A percentile compares a stretch with the other conserved stretches of the same genome.
phyloP scores from a whole-genome alignment of 2,888 invertebrate genomes.

The Neocrepidodera transversa region DNA sequence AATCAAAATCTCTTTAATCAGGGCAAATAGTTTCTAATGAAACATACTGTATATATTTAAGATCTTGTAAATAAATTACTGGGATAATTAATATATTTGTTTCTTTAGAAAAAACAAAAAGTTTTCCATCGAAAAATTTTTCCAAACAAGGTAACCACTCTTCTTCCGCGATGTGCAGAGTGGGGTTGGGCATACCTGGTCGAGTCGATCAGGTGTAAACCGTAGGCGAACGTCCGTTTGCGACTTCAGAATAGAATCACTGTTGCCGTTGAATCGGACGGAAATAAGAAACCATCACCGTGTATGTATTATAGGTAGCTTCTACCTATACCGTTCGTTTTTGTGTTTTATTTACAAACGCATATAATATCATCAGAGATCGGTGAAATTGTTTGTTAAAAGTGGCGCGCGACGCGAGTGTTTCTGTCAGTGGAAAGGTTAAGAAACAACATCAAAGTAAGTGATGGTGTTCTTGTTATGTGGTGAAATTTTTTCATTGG shows the following conservation, averaged over 20 bases:
- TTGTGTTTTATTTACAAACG: not conserved
- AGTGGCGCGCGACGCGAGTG: constrained; percentile 9
- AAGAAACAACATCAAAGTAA: constrained; percentile 7
- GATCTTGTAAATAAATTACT: no score
- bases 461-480: constrained; percentile 3
- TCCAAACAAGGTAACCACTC: not conserved
- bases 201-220: constrained; percentile 20
- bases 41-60: no score
- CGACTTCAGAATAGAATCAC: constrained; percentile 11
- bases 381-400: constrained; percentile 1
- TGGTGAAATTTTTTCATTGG: not conserved
- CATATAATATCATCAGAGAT: not conserved
- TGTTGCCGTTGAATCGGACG: constrained; percentile 4
- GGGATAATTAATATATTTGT: no score
- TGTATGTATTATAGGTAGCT: not conserved
- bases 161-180: not conserved
- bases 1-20: no score
- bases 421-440: not conserved
- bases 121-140: no score
- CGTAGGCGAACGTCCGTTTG: not conserved
- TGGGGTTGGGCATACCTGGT: constrained; percentile 9
- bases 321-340: not conserved
- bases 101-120: no score
- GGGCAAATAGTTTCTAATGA: no score
- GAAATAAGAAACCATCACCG: not conserved